These are phyloP conservation scores for Lypha dubia DNA, from an alignment of 2,888 invertebrate species.

Conservation along the genomic window DNA sequence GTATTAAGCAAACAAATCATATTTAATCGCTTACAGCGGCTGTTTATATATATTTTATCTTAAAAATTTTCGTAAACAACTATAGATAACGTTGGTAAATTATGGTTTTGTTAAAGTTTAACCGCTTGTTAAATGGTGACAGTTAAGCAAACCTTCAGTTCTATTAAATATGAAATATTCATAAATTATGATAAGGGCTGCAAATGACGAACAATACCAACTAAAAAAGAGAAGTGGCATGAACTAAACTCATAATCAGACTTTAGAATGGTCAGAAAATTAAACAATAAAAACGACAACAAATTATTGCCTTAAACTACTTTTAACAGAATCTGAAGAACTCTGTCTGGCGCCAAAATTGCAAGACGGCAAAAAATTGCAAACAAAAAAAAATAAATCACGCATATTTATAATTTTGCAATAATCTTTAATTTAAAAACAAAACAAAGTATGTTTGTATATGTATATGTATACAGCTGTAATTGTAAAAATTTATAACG, in stretches of 20 bases:
- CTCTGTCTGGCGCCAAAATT: constrained; percentile 66
- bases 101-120: too few species aligned
- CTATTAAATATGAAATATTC: too few species aligned
- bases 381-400: constrained; percentile 12
- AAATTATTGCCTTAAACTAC: constrained; percentile 63
- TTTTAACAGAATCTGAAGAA: constrained; percentile 48
- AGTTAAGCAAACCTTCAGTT: too few species aligned
- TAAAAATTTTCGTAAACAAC: too few species aligned
- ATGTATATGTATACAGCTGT: constrained; percentile 2
- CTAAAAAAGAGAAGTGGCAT: constrained; percentile 59
- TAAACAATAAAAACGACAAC: constrained; percentile 30
- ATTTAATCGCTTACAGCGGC: too few species aligned
- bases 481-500: constrained; percentile 47
- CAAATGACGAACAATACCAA: background rate
- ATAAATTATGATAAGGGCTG: too few species aligned
- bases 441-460: constrained; percentile 4
- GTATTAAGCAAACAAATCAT: too few species aligned
- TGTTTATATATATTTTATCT: too few species aligned
- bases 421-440: constrained; percentile 33
- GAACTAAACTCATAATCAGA: constrained; percentile 71
- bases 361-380: constrained; percentile 22
- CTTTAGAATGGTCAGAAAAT: constrained; percentile 33
- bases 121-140: too few species aligned
- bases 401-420: background rate
- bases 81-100: too few species aligned